These are phyloP conservation scores for Lordiphosa collinella DNA, from an alignment of 1,140 invertebrate species.

Conservation along the genomic window DNA sequence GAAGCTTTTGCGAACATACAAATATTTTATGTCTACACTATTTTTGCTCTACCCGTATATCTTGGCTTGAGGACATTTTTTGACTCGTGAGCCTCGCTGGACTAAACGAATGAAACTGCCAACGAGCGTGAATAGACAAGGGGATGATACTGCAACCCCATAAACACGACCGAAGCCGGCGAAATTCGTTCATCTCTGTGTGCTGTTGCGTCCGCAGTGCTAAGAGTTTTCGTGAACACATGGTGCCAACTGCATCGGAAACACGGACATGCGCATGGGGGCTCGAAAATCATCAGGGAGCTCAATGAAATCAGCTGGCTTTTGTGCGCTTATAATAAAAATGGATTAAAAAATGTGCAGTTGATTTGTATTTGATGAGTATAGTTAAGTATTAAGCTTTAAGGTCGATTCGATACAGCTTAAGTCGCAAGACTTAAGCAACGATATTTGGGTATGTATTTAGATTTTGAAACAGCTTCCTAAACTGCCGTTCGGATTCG, in stretches of 20 bases:
- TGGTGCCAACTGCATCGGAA: constrained; percentile 1
- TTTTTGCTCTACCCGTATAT: constrained; percentile 1
- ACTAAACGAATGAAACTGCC: constrained; percentile 1
- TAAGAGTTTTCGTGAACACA: constrained; percentile 3
- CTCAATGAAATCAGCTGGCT: neutral
- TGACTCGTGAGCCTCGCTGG: neutral
- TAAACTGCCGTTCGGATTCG: too few relatives aligned
- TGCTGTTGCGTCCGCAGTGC: neutral
- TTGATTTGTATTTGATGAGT: too few relatives aligned
- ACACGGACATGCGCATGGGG: neutral
- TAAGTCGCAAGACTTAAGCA: too few relatives aligned
- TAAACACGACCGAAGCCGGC: constrained; percentile 1
- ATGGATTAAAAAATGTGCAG: too few relatives aligned
- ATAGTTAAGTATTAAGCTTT: too few relatives aligned
- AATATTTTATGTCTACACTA: constrained; percentile 6
- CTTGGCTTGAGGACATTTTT: neutral
- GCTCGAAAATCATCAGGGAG: neutral
- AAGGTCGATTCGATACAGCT: too few relatives aligned
- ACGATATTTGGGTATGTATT: too few relatives aligned
- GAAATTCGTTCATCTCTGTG: neutral
- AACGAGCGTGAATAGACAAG: neutral
- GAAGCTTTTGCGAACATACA: neutral
- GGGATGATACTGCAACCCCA: constrained; percentile 1
- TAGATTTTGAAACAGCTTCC: too few relatives aligned
- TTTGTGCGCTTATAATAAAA: too few relatives aligned